Conservation (phyloP, 2,797 vertebrate genomes). For the Manis crassicaudata region DNA sequence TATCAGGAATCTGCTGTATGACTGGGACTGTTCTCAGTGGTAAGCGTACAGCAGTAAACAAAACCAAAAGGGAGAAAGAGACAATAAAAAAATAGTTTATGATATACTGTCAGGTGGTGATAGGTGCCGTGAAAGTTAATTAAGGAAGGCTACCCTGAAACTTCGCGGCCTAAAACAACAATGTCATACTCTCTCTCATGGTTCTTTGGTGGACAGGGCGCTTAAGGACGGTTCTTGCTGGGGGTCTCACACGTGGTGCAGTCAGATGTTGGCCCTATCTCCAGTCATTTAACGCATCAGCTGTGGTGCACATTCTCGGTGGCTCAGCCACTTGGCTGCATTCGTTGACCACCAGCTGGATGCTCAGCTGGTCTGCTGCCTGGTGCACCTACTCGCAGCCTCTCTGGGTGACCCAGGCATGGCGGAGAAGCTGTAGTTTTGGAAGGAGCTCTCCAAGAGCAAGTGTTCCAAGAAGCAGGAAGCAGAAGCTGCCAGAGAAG, state of each 20-base stretch:
- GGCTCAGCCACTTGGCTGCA: neutral
- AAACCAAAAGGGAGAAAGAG: neutral
- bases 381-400: neutral
- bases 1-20: neutral
- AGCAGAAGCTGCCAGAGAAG: neutral
- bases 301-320: neutral
- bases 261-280: neutral
- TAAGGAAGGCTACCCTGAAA: neutral
- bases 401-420: neutral
- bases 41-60: neutral
- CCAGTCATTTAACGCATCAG: neutral
- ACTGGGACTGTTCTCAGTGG: neutral
- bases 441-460: neutral
- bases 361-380: neutral
- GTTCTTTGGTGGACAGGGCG: neutral
- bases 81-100: neutral
- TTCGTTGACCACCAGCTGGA: neutral
- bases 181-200: accelerated
- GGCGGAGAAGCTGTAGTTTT: neutral
- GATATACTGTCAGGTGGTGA: neutral
- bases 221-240: neutral
- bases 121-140: neutral
- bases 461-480: neutral
- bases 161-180: neutral
- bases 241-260: neutral